These are phyloP conservation scores for Apaloderma vittatum DNA, from an alignment of 2,113 vertebrate species.

Conservation along the genomic window DNA sequence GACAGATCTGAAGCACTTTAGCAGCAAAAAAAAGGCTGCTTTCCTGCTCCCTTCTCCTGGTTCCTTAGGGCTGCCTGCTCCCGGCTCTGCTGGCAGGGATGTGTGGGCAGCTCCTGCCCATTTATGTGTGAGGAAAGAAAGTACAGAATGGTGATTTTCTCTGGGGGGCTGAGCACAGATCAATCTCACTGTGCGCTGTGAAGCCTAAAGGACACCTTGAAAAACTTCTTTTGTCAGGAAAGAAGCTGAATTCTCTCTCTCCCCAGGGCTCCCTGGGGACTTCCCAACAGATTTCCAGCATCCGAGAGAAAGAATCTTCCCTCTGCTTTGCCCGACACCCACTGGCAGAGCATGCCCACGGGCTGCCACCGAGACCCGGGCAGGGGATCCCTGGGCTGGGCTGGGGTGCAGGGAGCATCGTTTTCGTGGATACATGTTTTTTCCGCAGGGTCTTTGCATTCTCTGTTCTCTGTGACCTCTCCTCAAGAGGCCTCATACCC, in stretches of 20 bases:
- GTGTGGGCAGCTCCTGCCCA: conserved; percentile 42
- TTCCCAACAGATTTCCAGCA: conserved; percentile 19
- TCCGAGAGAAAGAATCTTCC: background rate
- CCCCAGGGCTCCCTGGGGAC: background rate
- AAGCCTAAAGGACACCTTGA: conserved; percentile 77
- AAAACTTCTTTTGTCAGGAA: conserved; percentile 66
- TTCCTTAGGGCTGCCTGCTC: background rate
- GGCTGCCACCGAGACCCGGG: background rate
- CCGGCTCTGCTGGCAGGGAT: background rate
- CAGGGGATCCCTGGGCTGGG: rapidly evolving
- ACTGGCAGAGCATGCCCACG: rapidly evolving
- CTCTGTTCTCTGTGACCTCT: background rate
- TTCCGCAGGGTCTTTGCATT: rapidly evolving
- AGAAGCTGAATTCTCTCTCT: conserved; percentile 31
- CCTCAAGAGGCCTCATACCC: background rate
- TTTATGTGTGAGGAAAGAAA: conserved; percentile 47
- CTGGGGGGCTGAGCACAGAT: conserved; percentile 64
- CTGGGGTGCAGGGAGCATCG: background rate
- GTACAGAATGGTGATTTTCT: conserved; percentile 63
- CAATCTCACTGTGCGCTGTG: conserved; percentile 62
- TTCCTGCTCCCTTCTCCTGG: background rate
- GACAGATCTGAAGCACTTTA: background rate
- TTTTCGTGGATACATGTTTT: background rate
- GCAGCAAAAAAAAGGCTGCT: background rate
- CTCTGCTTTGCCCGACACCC: background rate